phyloP scores from a whole-genome alignment of 2,888 invertebrate genomes.

The Harmothoe impar region DNA sequence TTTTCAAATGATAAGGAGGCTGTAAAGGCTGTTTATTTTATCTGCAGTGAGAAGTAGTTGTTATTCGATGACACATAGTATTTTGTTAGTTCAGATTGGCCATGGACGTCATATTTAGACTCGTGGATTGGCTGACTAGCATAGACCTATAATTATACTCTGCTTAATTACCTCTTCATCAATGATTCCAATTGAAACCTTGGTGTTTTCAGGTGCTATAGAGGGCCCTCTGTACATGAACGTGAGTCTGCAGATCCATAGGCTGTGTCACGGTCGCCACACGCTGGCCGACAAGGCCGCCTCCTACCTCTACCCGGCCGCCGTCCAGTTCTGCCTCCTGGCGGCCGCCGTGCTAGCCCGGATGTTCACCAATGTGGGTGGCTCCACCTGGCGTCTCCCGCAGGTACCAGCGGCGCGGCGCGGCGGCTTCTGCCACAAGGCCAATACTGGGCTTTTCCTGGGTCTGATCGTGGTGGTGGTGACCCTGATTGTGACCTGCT shows the following conservation, averaged over 20 bases:
- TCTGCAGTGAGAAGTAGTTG: too few species aligned
- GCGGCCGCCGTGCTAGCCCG: conserved; percentile 18
- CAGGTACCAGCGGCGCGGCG: background rate
- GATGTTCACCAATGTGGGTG: conserved; percentile 39
- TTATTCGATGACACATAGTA: too few species aligned
- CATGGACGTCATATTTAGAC: too few species aligned
- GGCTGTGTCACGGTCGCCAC: background rate
- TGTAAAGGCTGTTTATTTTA: too few species aligned
- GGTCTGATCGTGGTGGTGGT: conserved; percentile 41
- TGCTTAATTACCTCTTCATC: too few species aligned
- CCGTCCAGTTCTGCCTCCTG: conserved; percentile 47
- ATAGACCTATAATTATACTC: too few species aligned
- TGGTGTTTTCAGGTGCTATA: too few species aligned
- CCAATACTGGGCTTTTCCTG: conserved; percentile 59
- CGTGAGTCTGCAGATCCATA: background rate
- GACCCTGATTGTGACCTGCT: conserved; percentile 47
- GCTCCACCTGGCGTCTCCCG: conserved; percentile 26
- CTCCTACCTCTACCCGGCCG: conserved; percentile 52
- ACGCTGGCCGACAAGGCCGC: conserved; percentile 55
- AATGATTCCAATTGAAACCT: too few species aligned
- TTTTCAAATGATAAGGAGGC: too few species aligned
- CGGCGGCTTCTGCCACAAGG: conserved; percentile 56
- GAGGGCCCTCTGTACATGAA: conserved; percentile 36
- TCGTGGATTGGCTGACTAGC: too few species aligned
- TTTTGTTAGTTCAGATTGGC: too few species aligned